Base-by-base conservation (phyloP, 2,797 vertebrate genomes). In the Myotis myotis region DNA sequence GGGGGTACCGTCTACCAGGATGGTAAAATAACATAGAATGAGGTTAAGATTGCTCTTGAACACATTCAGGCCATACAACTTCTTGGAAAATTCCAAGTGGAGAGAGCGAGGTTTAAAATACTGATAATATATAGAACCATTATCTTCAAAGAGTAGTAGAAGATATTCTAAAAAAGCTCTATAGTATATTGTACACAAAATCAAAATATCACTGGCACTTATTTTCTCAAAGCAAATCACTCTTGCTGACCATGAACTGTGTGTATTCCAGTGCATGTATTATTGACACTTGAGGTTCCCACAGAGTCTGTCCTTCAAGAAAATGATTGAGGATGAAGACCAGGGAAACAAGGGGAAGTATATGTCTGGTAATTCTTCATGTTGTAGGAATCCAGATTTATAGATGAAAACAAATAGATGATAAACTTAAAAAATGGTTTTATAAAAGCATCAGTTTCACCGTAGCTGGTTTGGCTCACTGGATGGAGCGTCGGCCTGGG, bases 191-290 rank as follows among this genome's bases (percentile, higher is more conserved):
- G 17, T 44, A 41, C 17, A 23, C 13, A 85, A 88, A 95, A 38
- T 13, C 2, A 44, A 49, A 80, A 49, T 64, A 70, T 15, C 25
- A 44, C 30, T 55, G 38, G 60, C 10, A 28, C 44, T 83, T 49
- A 81, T 51, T 84, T 94, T 92, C 64, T 75, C 55, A 47, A 70
- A 70, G 64, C 28, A 87, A 91, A 92, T 74, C 62, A 74, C 28
- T 92, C 23, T n/a, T 83, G 38, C 89, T 16, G 20, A 2, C 68
- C 13, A 44, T 17, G 17, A 57, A 33, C 62, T 23, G 0, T 25
- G 5, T 38, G 1, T 68, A 23, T 55, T 92, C 36, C 8, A 13
- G 53, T 9, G 22, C 8, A 55, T 55, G 8, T 55, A 23, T 55
- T 55, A 71, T 11, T 23, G 51, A 80, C 51, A 71, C 23, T 28